phyloP scores from a whole-genome alignment of 30 jellyfish, hydroid and myxozoan genomes.

The Nemopilema nomurai region DNA sequence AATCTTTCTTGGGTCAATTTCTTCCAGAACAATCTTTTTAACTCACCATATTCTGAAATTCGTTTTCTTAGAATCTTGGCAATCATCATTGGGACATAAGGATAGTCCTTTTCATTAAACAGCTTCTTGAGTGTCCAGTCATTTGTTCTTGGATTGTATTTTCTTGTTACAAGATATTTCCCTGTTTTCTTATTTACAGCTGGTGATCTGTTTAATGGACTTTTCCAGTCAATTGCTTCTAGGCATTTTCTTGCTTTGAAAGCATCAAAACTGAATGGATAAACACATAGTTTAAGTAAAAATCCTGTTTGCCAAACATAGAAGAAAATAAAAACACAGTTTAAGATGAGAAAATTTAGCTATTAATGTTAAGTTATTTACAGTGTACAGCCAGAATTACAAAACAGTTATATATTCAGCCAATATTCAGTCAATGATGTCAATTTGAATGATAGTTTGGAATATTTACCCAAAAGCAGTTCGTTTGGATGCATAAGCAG shows the following conservation, averaged over 20 bases:
- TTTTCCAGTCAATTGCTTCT: constrained; percentile 36
- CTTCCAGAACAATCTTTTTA: background rate
- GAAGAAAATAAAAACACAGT: background rate
- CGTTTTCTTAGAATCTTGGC: constrained; percentile 12
- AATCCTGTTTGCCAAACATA: background rate
- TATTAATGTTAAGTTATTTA: background rate
- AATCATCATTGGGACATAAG: constrained; percentile 14
- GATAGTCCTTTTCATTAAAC: constrained; percentile 1
- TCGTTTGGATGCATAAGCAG: constrained; percentile 15
- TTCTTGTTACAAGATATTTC: constrained; percentile 3
- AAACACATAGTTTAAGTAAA: background rate
- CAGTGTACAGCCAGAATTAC: background rate
- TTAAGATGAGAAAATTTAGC: background rate
- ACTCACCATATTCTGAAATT: background rate
- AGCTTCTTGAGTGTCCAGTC: constrained; percentile 23
- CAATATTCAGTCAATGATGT: background rate
- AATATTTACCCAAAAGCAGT: background rate
- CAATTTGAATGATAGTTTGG: background rate
- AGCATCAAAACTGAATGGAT: constrained; percentile 3
- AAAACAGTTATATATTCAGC: background rate
- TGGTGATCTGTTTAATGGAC: constrained; percentile 12
- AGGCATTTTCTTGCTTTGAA: constrained; percentile 28
- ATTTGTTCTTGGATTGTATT: constrained; percentile 17
- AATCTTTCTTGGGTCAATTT: constrained; percentile 26
- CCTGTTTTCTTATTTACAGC: constrained; percentile 15